Evolutionary conservation across 2,888 invertebrate genomes (phyloP), one percentile per base, ranked within the genome.

Genomic region (Mimumesa dahlbomi): DNA sequence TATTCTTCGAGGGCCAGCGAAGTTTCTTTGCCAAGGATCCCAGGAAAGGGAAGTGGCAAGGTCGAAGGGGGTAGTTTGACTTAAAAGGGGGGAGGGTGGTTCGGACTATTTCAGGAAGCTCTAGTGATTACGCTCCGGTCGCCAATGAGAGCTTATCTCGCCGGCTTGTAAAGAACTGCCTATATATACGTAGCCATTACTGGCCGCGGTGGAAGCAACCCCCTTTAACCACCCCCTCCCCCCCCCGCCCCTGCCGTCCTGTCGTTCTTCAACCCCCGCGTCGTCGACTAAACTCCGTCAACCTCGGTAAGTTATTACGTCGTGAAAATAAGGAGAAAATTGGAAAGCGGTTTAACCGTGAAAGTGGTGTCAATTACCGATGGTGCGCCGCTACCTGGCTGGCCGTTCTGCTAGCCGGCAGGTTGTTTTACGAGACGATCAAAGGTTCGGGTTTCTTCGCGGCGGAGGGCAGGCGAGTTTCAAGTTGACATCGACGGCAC

Each of bases 291-390:
- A 64, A 71, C 71, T 58, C 67, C 58, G 64, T 75, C 66, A 69
- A 57, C 62, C 59, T 43, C 56, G 49, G 49, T 65, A 80, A 77
- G 72, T 77, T 82, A 82, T 82, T 75, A 82, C 68, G 59, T 57
- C 67, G 71, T 68, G 73, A 77, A 77, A 82, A 80, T 80, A 80
- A 80, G 82, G 73, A 69, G 81, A 82, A 82, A 81, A 81, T 82
- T 81, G 76, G 69, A 76, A 71, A 77, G 65, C 70, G 73, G 68
- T 82, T 70, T 79, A 76, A 42, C 68, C 72, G 65, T 73, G 70
- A 70, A 75, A 82, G 75, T 52, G 77, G 67, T 79, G 79, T 75
- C 82, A 73, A 79, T 80, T 81, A 81, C 61, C 38, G 62, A 40
- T 48, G 22, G 34, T 62, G 50, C 52, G 53, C 43, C 61, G 78